A percentile compares a stretch with the other conserved stretches of the same genome.
Evolutionary conservation across 2,797 vertebrate species (phyloP).

Genomic region (Paratrypauchen microcephalus): DNA sequence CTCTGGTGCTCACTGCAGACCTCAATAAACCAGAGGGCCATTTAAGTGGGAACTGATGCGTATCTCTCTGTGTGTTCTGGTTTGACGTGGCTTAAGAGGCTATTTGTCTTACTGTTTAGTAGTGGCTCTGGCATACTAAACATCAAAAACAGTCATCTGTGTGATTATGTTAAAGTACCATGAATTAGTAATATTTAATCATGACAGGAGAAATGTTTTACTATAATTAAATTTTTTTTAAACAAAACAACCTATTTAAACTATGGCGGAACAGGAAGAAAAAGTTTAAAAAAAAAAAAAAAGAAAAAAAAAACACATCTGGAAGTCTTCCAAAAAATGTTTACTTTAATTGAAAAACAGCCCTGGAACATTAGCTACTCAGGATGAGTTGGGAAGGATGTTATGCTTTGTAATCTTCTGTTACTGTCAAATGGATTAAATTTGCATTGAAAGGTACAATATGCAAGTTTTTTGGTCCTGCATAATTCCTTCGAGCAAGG

Average conservation of each 20-base stretch:
- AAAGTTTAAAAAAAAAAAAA: no score
- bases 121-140: neutral
- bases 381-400: neutral
- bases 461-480: no score
- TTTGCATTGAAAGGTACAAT: neutral
- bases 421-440: no score
- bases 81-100: slow-evolving; percentile 20
- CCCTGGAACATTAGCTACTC: no score
- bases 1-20: slow-evolving; percentile 24
- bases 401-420: neutral
- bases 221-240: no score
- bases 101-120: slow-evolving; percentile 21
- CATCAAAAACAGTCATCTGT: neutral
- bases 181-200: no score
- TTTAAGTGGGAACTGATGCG: slow-evolving; percentile 67
- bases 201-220: no score
- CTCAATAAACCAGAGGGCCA: slow-evolving; percentile 39
- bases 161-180: no score
- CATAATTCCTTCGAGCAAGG: no score
- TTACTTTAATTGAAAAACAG: no score
- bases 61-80: slow-evolving; percentile 45
- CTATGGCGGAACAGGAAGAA: neutral
- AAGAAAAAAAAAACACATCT: no score
- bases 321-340: no score
- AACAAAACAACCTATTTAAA: neutral